These are phyloP conservation scores for Polydrusus cervinus DNA, from an alignment of 2,888 invertebrate species.

Conservation along the genomic window DNA sequence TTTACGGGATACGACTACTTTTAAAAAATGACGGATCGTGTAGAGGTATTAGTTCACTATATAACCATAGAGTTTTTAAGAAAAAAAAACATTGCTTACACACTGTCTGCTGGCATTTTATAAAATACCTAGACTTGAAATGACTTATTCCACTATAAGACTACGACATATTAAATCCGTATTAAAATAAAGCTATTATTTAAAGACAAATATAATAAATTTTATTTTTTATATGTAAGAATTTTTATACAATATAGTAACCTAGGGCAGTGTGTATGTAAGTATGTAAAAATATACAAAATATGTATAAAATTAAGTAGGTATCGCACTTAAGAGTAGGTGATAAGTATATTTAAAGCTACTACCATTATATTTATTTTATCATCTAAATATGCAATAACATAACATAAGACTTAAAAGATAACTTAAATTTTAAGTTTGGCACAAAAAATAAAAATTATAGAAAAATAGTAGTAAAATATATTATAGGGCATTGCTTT, in stretches of 20 bases:
- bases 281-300: constrained; percentile 50
- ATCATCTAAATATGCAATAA: not conserved
- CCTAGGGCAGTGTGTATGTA: constrained; percentile 48
- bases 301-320: constrained; percentile 42
- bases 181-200: not conserved
- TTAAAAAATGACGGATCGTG: too few relatives aligned
- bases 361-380: constrained; percentile 25
- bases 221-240: constrained; percentile 7
- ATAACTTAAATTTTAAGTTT: constrained; percentile 23
- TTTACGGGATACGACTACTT: too few relatives aligned
- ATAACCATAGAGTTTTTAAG: too few relatives aligned
- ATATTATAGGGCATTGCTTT: constrained; percentile 11
- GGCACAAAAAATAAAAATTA: constrained; percentile 27
- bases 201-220: not conserved
- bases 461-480: constrained; percentile 25
- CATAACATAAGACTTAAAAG: constrained; percentile 4
- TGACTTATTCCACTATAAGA: too few relatives aligned
- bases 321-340: constrained; percentile 26
- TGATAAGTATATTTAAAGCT: constrained; percentile 39
- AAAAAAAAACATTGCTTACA: too few relatives aligned
- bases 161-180: too few relatives aligned
- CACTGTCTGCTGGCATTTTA: too few relatives aligned
- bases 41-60: too few relatives aligned
- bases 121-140: too few relatives aligned
- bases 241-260: constrained; percentile 23